phyloP scores from a whole-genome alignment of 2,888 invertebrate genomes.

The Empis livida region DNA sequence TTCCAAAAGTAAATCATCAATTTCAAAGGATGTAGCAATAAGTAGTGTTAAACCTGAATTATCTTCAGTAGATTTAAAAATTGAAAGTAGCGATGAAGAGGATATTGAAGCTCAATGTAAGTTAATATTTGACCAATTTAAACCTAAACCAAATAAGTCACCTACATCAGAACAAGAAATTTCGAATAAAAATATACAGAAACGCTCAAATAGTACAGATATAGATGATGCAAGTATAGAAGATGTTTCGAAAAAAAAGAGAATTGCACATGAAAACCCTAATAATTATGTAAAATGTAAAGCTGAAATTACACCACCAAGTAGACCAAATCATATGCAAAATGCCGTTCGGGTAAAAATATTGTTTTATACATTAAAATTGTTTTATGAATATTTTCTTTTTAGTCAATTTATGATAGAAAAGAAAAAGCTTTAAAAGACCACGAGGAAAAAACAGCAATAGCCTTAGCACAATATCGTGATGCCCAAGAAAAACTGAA shows the following conservation, averaged over 20 bases:
- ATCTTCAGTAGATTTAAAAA: background rate
- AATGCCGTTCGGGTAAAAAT: conserved; percentile 43
- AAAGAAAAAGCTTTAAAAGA: conserved; percentile 25
- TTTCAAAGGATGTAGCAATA: conserved; percentile 7
- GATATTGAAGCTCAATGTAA: conserved; percentile 72
- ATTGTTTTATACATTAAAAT: conserved; percentile 23
- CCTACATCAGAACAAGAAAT: conserved; percentile 10
- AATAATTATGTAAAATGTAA: conserved; percentile 35
- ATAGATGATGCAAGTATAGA: conserved; percentile 30
- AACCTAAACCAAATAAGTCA: conserved; percentile 20
- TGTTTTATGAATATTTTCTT: conserved; percentile 37
- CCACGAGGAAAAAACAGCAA: conserved; percentile 20
- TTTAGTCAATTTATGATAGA: conserved; percentile 26
- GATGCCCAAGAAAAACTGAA: conserved; percentile 29
- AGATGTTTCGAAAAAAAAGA: conserved; percentile 41
- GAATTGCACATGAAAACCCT: conserved; percentile 58
- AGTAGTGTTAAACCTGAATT: background rate
- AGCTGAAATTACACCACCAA: conserved; percentile 29
- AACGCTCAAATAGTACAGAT: conserved; percentile 27
- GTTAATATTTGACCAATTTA: conserved; percentile 73
- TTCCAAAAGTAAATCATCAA: conserved; percentile 11
- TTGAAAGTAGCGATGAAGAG: conserved; percentile 40
- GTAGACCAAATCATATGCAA: conserved; percentile 40
- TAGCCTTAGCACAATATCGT: conserved; percentile 22
- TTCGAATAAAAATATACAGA: conserved; percentile 18